Evolutionary conservation across 2,888 invertebrate genomes (phyloP), one percentile per base, ranked within the genome.

Genomic region (Drosophila parthenogenetica): DNA sequence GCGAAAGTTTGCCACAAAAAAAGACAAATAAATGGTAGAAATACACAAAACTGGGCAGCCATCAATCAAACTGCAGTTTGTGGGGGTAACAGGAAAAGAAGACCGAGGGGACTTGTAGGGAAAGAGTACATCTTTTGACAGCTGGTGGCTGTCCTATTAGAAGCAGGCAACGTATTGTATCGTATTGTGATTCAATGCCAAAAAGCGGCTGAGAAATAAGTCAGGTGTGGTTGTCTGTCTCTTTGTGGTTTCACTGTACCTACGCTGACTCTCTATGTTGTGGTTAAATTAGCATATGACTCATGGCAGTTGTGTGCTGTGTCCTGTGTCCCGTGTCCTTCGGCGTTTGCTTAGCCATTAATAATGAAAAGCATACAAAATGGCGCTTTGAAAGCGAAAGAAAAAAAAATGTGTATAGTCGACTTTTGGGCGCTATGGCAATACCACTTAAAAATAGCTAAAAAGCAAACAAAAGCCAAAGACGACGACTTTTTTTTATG

Each of bases 211-310:
- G 80, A 51, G 76, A 77, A 67, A 62, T 59, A 57, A 50, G 59
- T 65, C 86, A 83, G 83, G 79, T 83, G 82, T 77, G 59, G 59
- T 46, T 49, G 40, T 42, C 43, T 29, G 29, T 29, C 8, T 29
- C 29, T 45, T 55, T 66, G 69, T 42, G 49, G 49, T 35, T 48
- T 11, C 11, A 60, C 29, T 22, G 57, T 35, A 48, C 49, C 46
- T 40, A 22, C 60, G 64, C 50, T 50, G 60, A 45, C 63, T 35
- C 17, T 66, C 68, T 73, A 14, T 69, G 39, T 59, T 25, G 48
- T 37, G 43, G 63, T 60, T 43, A 73, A 84, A 87, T 87, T 87
- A 83, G 83, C 83, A 81, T 83, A 84, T 87, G 83, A 87, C 73
- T 83, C 83, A 83, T 84, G 51, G 60, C 53, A 35, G 43, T 39